These are phyloP conservation scores for Chiroxiphia lanceolata DNA, from an alignment of 2,797 vertebrate genomes.

Conservation along the genomic window DNA sequence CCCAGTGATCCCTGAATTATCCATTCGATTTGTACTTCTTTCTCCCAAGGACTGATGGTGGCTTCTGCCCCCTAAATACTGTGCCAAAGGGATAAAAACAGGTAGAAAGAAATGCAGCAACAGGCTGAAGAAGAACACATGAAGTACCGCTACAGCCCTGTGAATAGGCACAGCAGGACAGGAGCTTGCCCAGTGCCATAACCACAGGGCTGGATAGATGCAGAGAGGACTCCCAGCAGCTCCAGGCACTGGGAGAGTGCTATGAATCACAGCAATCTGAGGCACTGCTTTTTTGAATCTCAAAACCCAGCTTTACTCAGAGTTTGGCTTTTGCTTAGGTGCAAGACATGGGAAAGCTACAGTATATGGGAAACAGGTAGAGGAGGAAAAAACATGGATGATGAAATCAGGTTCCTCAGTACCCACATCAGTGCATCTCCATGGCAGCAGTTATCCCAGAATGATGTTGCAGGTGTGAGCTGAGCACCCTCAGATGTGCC, in stretches of 20 bases:
- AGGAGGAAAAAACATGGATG: background rate
- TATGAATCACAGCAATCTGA: background rate
- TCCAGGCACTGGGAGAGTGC: background rate
- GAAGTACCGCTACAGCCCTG: background rate
- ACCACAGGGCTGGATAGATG: background rate
- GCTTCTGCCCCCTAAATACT: background rate
- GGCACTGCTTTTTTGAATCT: background rate
- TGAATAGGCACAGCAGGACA: background rate
- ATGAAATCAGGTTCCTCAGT: background rate
- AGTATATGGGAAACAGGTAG: background rate
- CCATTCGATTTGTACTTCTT: background rate
- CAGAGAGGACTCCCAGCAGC: background rate
- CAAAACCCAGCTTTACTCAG: background rate
- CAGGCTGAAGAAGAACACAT: background rate
- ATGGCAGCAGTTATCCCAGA: background rate
- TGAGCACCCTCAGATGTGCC: background rate
- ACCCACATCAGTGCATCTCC: background rate
- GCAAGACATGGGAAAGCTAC: background rate
- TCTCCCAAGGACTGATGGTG: background rate
- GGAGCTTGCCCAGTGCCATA: background rate
- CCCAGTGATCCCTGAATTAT: no score
- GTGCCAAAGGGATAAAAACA: background rate
- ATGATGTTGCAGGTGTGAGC: fast-evolving
- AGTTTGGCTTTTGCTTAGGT: background rate
- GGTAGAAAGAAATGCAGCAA: background rate